Evolutionary conservation across 2,113 vertebrate genomes (phyloP).

Genomic region (Lipophrys pholis): DNA sequence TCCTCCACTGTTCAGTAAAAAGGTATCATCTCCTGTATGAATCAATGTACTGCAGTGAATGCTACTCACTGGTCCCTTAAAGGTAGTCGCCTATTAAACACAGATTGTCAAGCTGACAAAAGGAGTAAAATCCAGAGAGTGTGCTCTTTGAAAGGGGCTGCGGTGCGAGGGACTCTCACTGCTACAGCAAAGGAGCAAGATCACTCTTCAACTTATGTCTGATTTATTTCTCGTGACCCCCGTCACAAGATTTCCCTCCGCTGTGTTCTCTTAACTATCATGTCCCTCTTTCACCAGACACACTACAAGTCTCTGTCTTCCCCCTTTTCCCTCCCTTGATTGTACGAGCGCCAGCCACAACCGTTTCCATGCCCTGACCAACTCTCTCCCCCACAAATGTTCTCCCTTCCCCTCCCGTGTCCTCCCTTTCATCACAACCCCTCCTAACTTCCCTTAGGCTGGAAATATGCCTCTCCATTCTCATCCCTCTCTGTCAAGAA

Average conservation of each 20-base stretch:
- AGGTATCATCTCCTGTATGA: background rate
- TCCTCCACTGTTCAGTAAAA: conserved; percentile 2
- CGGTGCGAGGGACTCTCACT: conserved; percentile 34
- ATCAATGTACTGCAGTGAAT: conserved; percentile 7
- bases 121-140: conserved; percentile 31
- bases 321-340: conserved; percentile 32
- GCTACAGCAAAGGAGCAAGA: conserved; percentile 53
- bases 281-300: conserved; percentile 68
- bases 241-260: conserved; percentile 78
- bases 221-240: conserved; percentile 83
- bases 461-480: conserved; percentile 67
- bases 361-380: conserved; percentile 56
- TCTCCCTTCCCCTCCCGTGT: background rate
- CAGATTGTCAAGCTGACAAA: conserved; percentile 26
- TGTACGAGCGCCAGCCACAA: conserved; percentile 49
- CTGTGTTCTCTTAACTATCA: conserved; percentile 55
- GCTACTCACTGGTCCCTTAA: background rate
- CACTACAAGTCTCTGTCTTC: conserved; percentile 69
- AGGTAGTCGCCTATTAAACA: conserved; percentile 13
- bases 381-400: conserved; percentile 28
- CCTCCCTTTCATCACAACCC: conserved; percentile 40
- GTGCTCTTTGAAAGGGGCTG: conserved; percentile 36
- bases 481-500: conserved; percentile 70
- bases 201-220: conserved; percentile 71
- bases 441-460: conserved; percentile 55